phyloP scores from a whole-genome alignment of 2,797 vertebrate species.

The Remorina albescens region DNA sequence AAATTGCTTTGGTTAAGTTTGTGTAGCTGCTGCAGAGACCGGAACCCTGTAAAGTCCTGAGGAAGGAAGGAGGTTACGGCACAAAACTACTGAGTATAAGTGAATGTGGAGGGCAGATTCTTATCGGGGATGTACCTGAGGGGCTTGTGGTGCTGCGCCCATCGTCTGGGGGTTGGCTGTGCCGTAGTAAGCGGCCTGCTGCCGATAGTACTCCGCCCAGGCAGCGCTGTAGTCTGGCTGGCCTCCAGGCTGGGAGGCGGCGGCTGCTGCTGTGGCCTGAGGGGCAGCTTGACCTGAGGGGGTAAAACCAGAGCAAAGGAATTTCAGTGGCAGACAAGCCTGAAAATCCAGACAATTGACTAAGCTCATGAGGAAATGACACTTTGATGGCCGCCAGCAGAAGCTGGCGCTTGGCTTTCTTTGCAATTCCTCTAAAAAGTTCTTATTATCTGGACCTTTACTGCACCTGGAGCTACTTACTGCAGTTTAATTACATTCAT shows the following conservation, averaged over 20 bases:
- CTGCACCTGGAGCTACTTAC: too few relatives aligned
- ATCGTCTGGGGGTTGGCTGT: conserved; percentile 96
- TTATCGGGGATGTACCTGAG: conserved; percentile 83
- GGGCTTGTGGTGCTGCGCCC: conserved; percentile 94
- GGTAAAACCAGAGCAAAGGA: neutral
- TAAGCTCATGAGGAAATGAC: neutral
- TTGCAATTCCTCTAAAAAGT: too few relatives aligned
- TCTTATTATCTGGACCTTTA: too few relatives aligned
- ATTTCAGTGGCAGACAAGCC: too few relatives aligned
- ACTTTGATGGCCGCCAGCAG: too few relatives aligned
- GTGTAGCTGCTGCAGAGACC: conserved; percentile 80
- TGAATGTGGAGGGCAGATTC: conserved; percentile 79
- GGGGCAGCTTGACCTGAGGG: conserved; percentile 95
- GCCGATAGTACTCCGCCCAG: conserved; percentile 98
- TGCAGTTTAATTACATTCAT: too few relatives aligned
- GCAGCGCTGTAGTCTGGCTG: conserved; percentile 97
- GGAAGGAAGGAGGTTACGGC: conserved; percentile 63
- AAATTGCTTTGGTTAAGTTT: conserved; percentile 74
- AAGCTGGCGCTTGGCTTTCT: too few relatives aligned
- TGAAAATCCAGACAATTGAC: too few relatives aligned
- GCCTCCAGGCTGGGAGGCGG: conserved; percentile 89
- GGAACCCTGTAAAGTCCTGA: conserved; percentile 88
- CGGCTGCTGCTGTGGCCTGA: conserved; percentile 83
- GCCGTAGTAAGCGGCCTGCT: conserved; percentile 97
- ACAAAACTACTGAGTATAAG: conserved; percentile 43